These are phyloP conservation scores for Drosophila insularis DNA, from an alignment of 1,140 invertebrate genomes.

Conservation along the genomic window DNA sequence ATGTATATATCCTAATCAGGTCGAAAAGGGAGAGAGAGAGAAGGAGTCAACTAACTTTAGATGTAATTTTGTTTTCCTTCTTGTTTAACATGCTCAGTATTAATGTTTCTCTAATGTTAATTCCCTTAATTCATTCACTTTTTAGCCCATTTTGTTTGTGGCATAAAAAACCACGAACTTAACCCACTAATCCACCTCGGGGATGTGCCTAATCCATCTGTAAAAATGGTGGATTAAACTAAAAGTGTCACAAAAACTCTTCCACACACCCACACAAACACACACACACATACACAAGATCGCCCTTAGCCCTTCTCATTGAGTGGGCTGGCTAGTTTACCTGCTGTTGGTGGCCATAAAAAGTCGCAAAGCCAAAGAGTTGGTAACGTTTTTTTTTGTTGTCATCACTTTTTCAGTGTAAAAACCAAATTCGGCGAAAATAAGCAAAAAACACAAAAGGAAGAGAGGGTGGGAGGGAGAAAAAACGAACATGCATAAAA, in stretches of 20 bases:
- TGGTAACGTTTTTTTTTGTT: slow-evolving; percentile 28
- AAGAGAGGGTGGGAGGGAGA: background rate
- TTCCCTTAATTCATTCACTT: slow-evolving; percentile 19
- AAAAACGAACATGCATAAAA: slow-evolving; percentile 31
- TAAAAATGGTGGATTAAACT: slow-evolving; percentile 77
- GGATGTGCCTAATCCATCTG: slow-evolving; percentile 63
- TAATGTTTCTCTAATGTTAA: background rate
- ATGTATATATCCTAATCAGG: too few species aligned
- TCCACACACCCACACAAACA: slow-evolving; percentile 14
- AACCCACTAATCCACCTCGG: slow-evolving; percentile 58
- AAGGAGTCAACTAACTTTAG: too few species aligned
- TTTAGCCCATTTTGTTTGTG: slow-evolving; percentile 30
- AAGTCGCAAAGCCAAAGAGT: slow-evolving; percentile 68
- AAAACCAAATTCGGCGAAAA: slow-evolving; percentile 71
- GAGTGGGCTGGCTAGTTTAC: slow-evolving; percentile 29
- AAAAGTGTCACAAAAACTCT: slow-evolving; percentile 35
- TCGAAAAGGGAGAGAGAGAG: too few species aligned
- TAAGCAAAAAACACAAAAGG: slow-evolving; percentile 9
- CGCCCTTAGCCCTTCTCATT: slow-evolving; percentile 29
- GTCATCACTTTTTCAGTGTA: slow-evolving; percentile 40
- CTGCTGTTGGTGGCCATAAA: slow-evolving; percentile 53
- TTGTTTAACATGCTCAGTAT: background rate
- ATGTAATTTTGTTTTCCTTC: too few species aligned
- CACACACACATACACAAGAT: slow-evolving; percentile 10
- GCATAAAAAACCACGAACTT: slow-evolving; percentile 66